These are phyloP conservation scores for Silurus lanzhouensis DNA, from an alignment of 2,797 vertebrate genomes.

Conservation along the genomic window DNA sequence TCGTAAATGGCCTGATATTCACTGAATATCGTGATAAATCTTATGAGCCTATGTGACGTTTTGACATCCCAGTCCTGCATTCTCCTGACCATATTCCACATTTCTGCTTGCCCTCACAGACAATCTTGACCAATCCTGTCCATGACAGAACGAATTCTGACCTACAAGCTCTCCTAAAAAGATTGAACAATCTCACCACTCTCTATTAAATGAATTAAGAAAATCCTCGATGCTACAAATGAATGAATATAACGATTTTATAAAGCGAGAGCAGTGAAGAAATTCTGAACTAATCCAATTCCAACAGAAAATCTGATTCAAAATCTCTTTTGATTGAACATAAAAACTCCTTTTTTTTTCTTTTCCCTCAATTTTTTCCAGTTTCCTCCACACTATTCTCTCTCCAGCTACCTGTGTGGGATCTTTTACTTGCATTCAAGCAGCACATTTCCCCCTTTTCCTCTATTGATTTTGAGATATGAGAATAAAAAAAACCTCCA, in stretches of 20 bases:
- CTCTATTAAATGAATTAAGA: no score
- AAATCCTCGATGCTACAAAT: no score
- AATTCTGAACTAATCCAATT: background rate
- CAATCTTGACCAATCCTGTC: background rate
- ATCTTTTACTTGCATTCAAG: conserved; percentile 13
- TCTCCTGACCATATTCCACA: background rate
- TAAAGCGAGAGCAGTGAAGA: no score
- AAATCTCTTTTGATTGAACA: background rate
- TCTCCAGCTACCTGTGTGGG: background rate
- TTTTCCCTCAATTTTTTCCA: background rate
- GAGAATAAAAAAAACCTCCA: background rate
- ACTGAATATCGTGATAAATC: background rate
- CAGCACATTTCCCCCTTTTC: background rate
- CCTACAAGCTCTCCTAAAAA: background rate
- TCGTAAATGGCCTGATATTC: no score
- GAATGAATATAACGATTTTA: no score
- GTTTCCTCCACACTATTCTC: background rate
- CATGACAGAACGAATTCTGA: background rate
- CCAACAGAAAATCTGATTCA: background rate
- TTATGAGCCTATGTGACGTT: background rate
- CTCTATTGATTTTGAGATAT: background rate
- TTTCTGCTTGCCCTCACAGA: background rate
- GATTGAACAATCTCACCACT: background rate
- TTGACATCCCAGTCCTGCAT: no score
- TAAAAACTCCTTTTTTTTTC: background rate